Conservation (phyloP, 2,888 invertebrate genomes). For the Leptopilina myrica region DNA sequence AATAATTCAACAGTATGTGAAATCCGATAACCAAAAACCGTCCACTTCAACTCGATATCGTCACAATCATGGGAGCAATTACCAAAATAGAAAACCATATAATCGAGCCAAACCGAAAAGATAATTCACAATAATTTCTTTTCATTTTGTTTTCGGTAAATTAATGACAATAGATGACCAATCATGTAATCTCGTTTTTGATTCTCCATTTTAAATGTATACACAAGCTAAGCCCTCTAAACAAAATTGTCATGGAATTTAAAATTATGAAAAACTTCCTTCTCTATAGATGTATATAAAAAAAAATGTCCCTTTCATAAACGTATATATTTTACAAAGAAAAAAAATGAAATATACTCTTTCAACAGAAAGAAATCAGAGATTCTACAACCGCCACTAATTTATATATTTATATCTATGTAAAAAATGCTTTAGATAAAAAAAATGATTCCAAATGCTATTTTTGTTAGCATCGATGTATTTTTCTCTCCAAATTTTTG, state of each 20-base stretch:
- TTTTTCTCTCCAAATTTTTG: constrained; percentile 19
- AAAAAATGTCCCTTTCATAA: background rate
- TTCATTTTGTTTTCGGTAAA: background rate
- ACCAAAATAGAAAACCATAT: constrained; percentile 72
- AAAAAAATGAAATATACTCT: background rate
- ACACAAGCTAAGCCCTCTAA: background rate
- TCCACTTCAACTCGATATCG: constrained; percentile 71
- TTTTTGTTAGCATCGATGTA: constrained; percentile 46
- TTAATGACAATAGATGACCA: constrained; percentile 4
- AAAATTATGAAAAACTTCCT: too few species aligned
- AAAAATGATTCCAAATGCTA: constrained; percentile 54
- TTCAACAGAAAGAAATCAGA: constrained; percentile 17
- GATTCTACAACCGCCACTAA: constrained; percentile 52
- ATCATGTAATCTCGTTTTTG: background rate
- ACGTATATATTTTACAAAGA: constrained; percentile 2
- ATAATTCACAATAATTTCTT: constrained; percentile 60
- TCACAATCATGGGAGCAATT: constrained; percentile 63
- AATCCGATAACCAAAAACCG: constrained; percentile 72
- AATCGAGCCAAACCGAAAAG: constrained; percentile 72
- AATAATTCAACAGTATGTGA: constrained; percentile 84
- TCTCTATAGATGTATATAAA: constrained; percentile 18
- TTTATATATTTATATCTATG: constrained; percentile 58
- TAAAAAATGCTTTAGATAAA: background rate
- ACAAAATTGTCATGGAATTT: too few species aligned
- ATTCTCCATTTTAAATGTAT: background rate